A percentile compares a stretch with the other conserved stretches of the same genome.
Conservation (phyloP, 2,113 vertebrate species). For the Pachyramphus minor region DNA sequence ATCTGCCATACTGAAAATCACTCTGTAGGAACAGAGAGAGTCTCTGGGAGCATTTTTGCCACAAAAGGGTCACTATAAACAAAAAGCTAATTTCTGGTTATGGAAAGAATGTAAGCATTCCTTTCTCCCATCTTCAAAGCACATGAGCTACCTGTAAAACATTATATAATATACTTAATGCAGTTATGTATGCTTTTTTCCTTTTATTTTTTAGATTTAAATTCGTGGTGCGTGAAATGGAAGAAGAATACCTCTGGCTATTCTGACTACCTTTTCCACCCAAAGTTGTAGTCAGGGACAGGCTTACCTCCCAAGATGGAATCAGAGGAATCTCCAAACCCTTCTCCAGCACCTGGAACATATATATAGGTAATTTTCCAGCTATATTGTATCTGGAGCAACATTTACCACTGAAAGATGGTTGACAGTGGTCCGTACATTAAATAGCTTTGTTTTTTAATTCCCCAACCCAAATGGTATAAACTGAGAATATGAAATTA, state of each 20-base stretch:
- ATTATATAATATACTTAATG: neutral
- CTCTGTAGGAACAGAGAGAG: neutral
- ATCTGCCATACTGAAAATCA: fast-evolving
- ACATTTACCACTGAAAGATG: neutral
- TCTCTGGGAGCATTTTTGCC: neutral
- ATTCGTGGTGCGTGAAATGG: neutral
- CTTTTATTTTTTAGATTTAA: neutral
- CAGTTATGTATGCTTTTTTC: neutral
- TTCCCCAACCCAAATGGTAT: neutral
- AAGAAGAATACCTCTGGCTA: neutral
- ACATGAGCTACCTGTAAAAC: neutral
- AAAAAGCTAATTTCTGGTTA: neutral
- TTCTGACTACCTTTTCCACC: neutral
- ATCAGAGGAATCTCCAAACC: neutral
- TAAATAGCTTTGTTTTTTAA: neutral
- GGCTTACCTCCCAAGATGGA: neutral
- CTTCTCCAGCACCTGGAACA: neutral
- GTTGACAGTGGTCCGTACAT: neutral
- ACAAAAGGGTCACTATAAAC: neutral
- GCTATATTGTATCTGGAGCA: neutral
- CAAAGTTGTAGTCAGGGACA: neutral
- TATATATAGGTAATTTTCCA: neutral
- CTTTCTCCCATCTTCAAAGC: neutral
- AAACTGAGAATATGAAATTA: neutral
- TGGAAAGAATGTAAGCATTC: neutral